Conservation (phyloP, 2,888 invertebrate species). For the Lasiommata megera region DNA sequence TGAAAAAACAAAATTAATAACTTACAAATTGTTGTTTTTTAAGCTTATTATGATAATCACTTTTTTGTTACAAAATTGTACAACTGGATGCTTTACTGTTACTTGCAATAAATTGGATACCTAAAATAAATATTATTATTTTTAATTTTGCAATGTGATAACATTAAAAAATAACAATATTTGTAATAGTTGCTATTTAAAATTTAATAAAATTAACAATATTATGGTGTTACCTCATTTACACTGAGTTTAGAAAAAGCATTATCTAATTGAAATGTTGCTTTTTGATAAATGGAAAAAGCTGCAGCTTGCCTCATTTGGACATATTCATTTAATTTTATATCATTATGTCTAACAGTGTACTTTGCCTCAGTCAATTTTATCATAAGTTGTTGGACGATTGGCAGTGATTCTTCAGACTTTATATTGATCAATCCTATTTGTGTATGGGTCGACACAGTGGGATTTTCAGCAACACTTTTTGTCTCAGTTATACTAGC, state of each 20-base stretch:
- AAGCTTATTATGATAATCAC: conserved; percentile 49
- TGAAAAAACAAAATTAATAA: conserved; percentile 26
- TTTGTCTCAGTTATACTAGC: conserved; percentile 34
- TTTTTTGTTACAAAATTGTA: conserved; percentile 59
- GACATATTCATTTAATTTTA: conserved; percentile 44
- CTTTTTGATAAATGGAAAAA: conserved; percentile 46
- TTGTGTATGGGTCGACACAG: conserved; percentile 31
- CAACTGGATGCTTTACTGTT: conserved; percentile 44
- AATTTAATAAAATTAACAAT: no score
- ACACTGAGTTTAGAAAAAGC: conserved; percentile 40
- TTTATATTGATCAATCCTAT: conserved; percentile 23
- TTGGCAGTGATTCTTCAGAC: conserved; percentile 42
- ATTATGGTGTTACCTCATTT: conserved; percentile 40
- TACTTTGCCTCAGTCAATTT: conserved; percentile 60
- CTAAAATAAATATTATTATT: conserved; percentile 44
- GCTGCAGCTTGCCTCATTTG: conserved; percentile 52
- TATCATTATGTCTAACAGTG: conserved; percentile 51
- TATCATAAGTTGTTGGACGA: conserved; percentile 48
- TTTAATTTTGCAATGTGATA: no score
- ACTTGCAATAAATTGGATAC: conserved; percentile 44
- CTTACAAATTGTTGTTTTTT: conserved; percentile 55
- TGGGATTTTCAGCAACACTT: no score
- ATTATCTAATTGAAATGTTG: conserved; percentile 45
- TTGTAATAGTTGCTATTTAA: no score
- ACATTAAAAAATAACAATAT: no score